A percentile compares a stretch with the other conserved stretches of the same genome.
Evolutionary conservation across 2,113 vertebrate genomes (phyloP).

Genomic region (Leptobrachium ailaonicum): DNA sequence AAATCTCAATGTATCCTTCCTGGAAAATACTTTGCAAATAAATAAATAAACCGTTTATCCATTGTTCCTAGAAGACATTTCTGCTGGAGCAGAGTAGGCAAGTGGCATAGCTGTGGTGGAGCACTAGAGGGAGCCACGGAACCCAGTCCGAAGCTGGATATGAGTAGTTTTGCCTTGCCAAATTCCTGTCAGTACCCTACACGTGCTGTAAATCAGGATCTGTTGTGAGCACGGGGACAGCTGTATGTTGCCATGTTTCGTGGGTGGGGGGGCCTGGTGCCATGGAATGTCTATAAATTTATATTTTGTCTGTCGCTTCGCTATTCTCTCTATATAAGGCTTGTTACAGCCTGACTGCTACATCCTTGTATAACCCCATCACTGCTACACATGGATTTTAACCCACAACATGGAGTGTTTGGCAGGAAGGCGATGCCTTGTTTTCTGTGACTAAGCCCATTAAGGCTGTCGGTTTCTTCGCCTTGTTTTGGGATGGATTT

Average conservation of each 20-base stretch:
- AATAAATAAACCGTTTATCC: too few relatives aligned
- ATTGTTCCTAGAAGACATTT: too few relatives aligned
- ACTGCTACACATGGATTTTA: neutral
- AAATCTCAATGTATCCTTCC: too few relatives aligned
- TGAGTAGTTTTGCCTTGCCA: neutral
- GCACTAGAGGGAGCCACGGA: neutral
- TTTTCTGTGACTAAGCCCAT: too few relatives aligned
- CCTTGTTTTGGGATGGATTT: too few relatives aligned
- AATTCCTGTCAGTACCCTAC: slow-evolving; percentile 4
- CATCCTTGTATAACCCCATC: too few relatives aligned
- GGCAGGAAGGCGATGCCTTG: too few relatives aligned
- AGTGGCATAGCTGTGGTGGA: neutral
- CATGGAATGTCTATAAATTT: slow-evolving; percentile 31
- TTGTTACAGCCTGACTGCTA: slow-evolving; percentile 3
- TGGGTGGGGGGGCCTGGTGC: neutral
- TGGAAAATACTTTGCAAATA: too few relatives aligned
- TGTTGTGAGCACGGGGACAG: slow-evolving; percentile 34
- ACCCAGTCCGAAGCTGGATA: neutral
- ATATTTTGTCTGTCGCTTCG: slow-evolving; percentile 33
- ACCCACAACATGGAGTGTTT: neutral
- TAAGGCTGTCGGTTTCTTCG: too few relatives aligned
- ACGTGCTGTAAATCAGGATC: slow-evolving; percentile 27
- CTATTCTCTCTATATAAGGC: slow-evolving; percentile 38
- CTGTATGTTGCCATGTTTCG: slow-evolving; percentile 15
- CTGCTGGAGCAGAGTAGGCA: too few relatives aligned